Evolutionary conservation across 2,113 vertebrate species (phyloP), one percentile per base, ranked within the genome.

Genomic region (Platichthys flesus): DNA sequence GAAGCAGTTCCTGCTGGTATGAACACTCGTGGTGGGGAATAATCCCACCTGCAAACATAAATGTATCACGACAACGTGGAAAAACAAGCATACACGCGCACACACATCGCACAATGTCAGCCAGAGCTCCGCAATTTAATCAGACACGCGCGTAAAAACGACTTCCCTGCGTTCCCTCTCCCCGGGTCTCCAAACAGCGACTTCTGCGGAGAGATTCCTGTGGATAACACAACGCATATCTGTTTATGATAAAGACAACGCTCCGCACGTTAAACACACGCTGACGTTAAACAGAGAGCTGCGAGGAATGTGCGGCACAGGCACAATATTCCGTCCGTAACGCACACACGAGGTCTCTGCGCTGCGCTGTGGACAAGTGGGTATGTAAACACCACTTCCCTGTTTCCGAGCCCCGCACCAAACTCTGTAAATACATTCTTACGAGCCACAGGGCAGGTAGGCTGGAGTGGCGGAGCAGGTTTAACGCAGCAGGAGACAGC

Each of bases 311-410:
- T 26, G 68, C 72, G 62, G 31, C 58, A 59, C 78, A 23, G 20
- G 56, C 76, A 64, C 31, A 65, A 3, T n/a, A 40, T 71, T 71
- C 73, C 55, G 20, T n/a, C 24, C 24, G 47, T 64, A 63, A 56
- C 74, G 71, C 70, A 79, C 90, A 89, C 90, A 89, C 87, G 84
- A 82, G 83, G 83, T 87, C 74, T 72, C 12, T 13, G 40, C 40
- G 40, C 40, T 37, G 76, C 74, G 82, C 71, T 59, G 64, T 55
- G 80, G 76, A 54, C 72, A 71, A 86, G 80, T 68, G 79, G 23
- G 64, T 6, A 62, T 83, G 88, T 87, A 82, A 83, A 88, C 88
- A 83, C 56, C 74, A 70, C 84, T 85, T 86, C 72, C 62, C 60
- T 3, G 63, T 67, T 69, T 70, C 62, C 81, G 31, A 81, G 67